Conservation (phyloP, 92 coral and sea anemone species). For the Blastomussa wellsi region DNA sequence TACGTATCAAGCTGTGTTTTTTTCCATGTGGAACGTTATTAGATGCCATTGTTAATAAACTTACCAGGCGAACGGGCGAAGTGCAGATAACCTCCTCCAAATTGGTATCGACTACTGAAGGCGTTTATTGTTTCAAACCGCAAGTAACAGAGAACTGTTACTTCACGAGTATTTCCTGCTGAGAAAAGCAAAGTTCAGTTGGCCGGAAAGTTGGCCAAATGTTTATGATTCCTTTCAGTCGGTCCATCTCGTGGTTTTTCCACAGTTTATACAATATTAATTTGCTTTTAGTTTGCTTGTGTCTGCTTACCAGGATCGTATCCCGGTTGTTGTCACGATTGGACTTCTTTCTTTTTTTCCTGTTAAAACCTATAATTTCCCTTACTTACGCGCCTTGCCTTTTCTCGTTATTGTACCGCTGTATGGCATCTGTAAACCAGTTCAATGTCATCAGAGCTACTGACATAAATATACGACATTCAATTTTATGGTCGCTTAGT, state of each 20-base stretch:
- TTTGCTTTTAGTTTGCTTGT: conserved; percentile 37
- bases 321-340: conserved; percentile 20
- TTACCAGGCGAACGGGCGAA: not conserved
- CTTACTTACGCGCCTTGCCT: not conserved
- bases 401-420: not conserved
- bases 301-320: conserved; percentile 12
- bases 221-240: conserved; percentile 26
- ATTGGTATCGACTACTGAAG: not conserved
- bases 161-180: conserved; percentile 25
- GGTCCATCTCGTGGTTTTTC: conserved; percentile 39
- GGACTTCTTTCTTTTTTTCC: conserved; percentile 5
- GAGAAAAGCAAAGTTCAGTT: conserved; percentile 26
- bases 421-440: not conserved
- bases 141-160: not conserved
- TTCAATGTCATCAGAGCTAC: not conserved
- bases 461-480: not conserved
- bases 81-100: not conserved
- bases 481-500: conserved; percentile 19
- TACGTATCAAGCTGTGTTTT: conserved; percentile 36
- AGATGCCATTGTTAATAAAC: conserved; percentile 24
- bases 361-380: not conserved
- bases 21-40: conserved; percentile 28
- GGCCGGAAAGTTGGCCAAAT: conserved; percentile 1
- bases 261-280: conserved; percentile 40
- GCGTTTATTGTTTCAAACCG: not conserved